Evolutionary conservation across 1,140 invertebrate genomes (phyloP).

Genomic region (Trichoplusia ni): DNA sequence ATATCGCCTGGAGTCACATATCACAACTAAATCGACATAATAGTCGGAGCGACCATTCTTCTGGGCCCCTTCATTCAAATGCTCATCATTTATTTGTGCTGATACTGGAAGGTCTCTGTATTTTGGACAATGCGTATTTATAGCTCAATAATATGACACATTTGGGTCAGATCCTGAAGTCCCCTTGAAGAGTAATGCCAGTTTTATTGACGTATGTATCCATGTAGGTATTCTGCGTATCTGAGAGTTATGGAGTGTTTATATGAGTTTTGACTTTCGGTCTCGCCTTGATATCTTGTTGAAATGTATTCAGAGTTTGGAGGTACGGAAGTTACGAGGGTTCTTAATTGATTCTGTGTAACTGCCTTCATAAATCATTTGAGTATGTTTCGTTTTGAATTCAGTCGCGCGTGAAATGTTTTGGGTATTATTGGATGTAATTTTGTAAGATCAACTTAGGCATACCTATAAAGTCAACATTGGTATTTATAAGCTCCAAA

Average conservation of each 20-base stretch:
- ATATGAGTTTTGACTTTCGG: constrained; percentile 21
- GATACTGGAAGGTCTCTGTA: constrained; percentile 23
- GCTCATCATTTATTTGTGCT: neutral
- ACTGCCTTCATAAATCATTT: neutral
- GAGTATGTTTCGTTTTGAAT: no score
- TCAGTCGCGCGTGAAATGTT: neutral
- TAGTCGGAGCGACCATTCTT: constrained; percentile 29
- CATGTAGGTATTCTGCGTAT: no score
- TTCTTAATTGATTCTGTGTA: constrained; percentile 21
- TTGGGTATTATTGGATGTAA: neutral
- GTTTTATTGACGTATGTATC: constrained; percentile 52
- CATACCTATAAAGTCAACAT: no score
- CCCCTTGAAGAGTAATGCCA: constrained; percentile 42
- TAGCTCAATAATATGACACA: constrained; percentile 51
- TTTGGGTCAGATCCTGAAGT: constrained; percentile 47
- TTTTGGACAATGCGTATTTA: constrained; percentile 44
- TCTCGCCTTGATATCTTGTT: constrained; percentile 5
- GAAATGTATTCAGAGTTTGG: neutral
- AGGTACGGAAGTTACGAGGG: neutral
- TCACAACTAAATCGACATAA: constrained; percentile 44
- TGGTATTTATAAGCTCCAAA: no score
- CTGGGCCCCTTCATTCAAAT: constrained; percentile 6
- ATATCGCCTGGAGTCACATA: constrained; percentile 36
- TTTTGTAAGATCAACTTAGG: no score
- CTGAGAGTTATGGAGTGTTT: constrained; percentile 13